Conservation (phyloP, 2,797 vertebrate genomes). For the Argentina silus region DNA sequence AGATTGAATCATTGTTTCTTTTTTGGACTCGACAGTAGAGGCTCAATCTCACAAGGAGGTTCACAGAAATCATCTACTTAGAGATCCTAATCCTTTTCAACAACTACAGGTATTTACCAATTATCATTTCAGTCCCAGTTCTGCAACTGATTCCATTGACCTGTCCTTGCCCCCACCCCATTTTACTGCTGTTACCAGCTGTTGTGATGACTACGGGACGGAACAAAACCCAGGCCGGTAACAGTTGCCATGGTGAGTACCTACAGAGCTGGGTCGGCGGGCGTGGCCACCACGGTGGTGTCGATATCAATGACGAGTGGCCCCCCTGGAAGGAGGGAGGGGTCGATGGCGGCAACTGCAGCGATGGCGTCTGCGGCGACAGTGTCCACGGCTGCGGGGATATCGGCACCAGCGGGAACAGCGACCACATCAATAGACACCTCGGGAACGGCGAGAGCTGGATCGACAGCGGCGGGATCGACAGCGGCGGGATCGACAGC, state of each 20-base stretch:
- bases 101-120: no score
- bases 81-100: no score
- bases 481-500: not conserved
- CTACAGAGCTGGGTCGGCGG: slow-evolving; percentile 32
- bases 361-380: slow-evolving; percentile 12
- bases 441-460: slow-evolving; percentile 16
- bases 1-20: no score
- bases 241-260: slow-evolving; percentile 25
- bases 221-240: slow-evolving; percentile 1
- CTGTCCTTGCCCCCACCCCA: no score
- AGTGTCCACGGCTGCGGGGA: slow-evolving; percentile 12
- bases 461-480: not conserved
- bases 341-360: slow-evolving; percentile 12
- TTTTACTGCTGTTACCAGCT: not conserved
- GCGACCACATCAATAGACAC: not conserved
- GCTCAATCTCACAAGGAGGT: no score
- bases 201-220: slow-evolving; percentile 10
- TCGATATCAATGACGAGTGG: slow-evolving; percentile 35
- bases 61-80: no score
- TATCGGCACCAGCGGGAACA: slow-evolving; percentile 5
- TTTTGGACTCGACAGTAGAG: no score
- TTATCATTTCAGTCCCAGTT: no score
- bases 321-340: slow-evolving; percentile 20
- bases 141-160: no score
- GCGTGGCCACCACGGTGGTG: slow-evolving; percentile 16